Conservation (phyloP, 2,888 invertebrate species). For the Agonopterix subpropinquella region DNA sequence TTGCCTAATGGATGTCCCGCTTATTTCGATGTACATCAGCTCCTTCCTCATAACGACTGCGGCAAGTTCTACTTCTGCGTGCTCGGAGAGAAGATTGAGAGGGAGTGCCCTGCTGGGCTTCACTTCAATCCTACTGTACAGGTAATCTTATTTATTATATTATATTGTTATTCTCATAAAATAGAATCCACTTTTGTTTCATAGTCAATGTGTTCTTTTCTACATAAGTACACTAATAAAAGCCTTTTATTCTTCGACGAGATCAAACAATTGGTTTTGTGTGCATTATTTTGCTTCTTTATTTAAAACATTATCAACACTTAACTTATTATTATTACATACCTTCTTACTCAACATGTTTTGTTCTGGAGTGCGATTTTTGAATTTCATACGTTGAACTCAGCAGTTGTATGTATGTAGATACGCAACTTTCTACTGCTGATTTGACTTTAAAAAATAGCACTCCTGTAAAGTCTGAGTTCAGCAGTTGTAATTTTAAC, state of each 20-base stretch:
- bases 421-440: no score
- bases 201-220: background rate
- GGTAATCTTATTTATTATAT: slow-evolving; percentile 12
- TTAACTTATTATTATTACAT: background rate
- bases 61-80: slow-evolving; percentile 32
- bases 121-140: slow-evolving; percentile 25
- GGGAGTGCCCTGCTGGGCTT: slow-evolving; percentile 17
- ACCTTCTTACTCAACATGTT: no score
- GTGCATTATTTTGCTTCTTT: background rate
- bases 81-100: slow-evolving; percentile 22
- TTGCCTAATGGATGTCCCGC: slow-evolving; percentile 23
- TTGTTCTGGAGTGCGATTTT: no score
- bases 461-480: no score
- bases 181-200: background rate
- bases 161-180: background rate
- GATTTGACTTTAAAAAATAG: no score
- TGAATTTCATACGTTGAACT: no score
- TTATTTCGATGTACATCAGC: slow-evolving; percentile 19
- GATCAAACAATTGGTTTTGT: background rate
- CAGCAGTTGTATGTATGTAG: no score
- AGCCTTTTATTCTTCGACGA: background rate
- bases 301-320: background rate
- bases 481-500: no score
- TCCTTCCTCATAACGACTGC: slow-evolving; percentile 30
- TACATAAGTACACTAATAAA: background rate